These are phyloP conservation scores for Myotis lucifugus DNA, from an alignment of 2,113 vertebrate species.

Conservation along the genomic window DNA sequence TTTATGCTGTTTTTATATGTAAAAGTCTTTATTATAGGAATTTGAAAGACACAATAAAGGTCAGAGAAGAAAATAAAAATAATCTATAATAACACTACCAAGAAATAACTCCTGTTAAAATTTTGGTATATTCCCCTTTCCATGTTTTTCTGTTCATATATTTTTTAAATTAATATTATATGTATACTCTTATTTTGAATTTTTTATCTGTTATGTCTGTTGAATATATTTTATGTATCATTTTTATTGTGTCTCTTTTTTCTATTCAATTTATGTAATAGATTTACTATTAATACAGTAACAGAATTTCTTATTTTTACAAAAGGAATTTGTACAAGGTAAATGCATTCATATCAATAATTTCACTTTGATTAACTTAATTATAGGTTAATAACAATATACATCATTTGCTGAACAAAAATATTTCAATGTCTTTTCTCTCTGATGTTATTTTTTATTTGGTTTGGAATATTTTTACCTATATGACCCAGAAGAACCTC, in stretches of 20 bases:
- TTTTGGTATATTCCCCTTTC: not conserved
- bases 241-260: constrained; percentile 27
- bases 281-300: not conserved
- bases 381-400: not conserved
- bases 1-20: not conserved
- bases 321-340: not conserved
- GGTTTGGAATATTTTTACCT: not conserved
- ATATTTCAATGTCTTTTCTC: constrained; percentile 13
- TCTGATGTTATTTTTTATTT: constrained; percentile 7
- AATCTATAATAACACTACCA: not conserved
- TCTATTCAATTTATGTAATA: not conserved
- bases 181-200: not conserved
- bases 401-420: constrained; percentile 26
- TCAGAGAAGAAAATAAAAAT: not conserved
- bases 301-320: not conserved
- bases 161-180: not conserved
- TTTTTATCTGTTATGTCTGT: not conserved
- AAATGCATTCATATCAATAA: not conserved
- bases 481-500: not conserved
- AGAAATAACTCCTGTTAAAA: not conserved
- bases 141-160: not conserved
- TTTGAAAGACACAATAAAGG: not conserved
- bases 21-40: not conserved
- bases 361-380: constrained; percentile 9
- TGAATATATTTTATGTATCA: constrained; percentile 9